Evolutionary conservation across 2,797 vertebrate genomes (phyloP), one percentile per base, ranked within the genome.

Genomic region (Sebastiscus tertius): DNA sequence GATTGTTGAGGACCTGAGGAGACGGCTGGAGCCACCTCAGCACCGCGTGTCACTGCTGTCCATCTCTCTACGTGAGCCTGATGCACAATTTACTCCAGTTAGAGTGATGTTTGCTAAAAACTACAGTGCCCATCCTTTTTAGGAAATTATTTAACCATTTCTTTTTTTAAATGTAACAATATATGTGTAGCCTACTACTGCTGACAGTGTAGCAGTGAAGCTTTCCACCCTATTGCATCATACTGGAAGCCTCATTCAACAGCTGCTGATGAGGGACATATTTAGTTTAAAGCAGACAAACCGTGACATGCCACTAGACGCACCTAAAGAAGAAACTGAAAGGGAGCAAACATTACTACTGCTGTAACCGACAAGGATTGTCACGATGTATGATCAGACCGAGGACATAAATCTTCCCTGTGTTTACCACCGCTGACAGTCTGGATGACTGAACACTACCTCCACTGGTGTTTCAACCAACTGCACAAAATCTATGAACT

Each of bases 191-290:
- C 33, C 7, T 18, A 26, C 46, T 22, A 22, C 60, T n/a, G 42
- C 60, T 26, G 31, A 60, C 24, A 33, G 55, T 24, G 13, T 29
- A 29, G 26, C 20, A 9, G 20, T 5, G 14, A 52, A 34, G 62
- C n/a, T 55, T 77, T 67, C 46, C 56, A 77, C 22, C 46, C 58
- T 39, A 12, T 62, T 68, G 58, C 64, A 34, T 67, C n/a, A 31
- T 8, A 71, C 58, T 71, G 81, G 24, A 67, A 36, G 63, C 42
- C 9, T 61, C 63, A 24, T 54, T 74, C 64, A 55, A n/a, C 63
- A 26, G 14, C 22, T 59, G 39, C 65, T 61, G 56, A 55, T 63
- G 58, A 75, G 59, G n/a, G 49, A 69, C 36, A 68, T 27, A 8
- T 73, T 61, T 3, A 36, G 36, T 34, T 20, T 9, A 11, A 63